Evolutionary conservation across 2,113 vertebrate species (phyloP).

Genomic region (Ceuthmochares aereus): DNA sequence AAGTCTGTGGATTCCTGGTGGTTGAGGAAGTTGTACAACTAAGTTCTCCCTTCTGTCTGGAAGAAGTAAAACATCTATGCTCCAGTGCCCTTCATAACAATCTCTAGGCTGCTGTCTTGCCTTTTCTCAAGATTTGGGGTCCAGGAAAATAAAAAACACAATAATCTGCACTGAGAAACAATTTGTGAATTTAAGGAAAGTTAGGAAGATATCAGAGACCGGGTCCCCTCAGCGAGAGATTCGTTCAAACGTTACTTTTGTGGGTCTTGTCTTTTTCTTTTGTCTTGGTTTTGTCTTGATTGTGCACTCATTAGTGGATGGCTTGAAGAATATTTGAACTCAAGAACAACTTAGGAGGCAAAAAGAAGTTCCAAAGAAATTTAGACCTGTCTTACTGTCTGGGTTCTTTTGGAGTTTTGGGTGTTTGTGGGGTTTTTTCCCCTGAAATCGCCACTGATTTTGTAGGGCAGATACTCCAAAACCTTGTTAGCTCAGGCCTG

Average conservation of each 20-base stretch:
- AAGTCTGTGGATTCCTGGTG: neutral
- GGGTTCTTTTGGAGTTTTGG: neutral
- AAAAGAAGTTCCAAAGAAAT: neutral
- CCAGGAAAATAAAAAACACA: neutral
- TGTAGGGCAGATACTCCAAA: neutral
- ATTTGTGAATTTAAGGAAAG: neutral
- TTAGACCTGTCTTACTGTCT: neutral
- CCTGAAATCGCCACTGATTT: neutral
- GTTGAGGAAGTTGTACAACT: neutral
- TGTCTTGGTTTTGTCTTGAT: neutral
- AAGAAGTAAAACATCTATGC: neutral
- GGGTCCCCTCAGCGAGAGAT: neutral
- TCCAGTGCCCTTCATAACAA: neutral
- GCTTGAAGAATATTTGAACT: neutral
- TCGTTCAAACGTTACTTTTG: neutral
- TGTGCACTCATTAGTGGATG: neutral
- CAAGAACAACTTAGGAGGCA: neutral
- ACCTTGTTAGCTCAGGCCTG: neutral
- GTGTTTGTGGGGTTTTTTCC: neutral
- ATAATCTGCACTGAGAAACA: neutral
- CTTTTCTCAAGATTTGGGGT: neutral
- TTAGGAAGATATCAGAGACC: neutral
- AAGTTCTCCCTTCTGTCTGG: neutral
- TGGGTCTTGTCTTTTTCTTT: neutral
- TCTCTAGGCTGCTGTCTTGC: neutral